These are phyloP conservation scores for Forbesichthys papilliferus DNA, from an alignment of 2,113 vertebrate species.

Conservation along the genomic window DNA sequence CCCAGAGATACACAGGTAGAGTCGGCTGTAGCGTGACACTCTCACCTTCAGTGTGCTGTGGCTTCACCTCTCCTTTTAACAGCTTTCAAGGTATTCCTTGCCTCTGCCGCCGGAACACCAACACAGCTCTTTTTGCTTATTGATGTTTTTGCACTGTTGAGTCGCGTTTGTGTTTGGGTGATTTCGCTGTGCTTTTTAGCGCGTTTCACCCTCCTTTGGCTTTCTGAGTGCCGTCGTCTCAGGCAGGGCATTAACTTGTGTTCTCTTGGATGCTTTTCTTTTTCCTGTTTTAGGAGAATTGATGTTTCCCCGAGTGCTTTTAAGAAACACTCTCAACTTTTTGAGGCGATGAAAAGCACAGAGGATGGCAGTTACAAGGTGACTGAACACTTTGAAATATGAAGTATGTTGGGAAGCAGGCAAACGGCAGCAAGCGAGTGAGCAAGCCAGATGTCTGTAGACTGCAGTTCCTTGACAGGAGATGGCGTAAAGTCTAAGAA, in stretches of 20 bases:
- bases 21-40: slow-evolving; percentile 52
- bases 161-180: slow-evolving; percentile 41
- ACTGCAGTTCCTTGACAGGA: slow-evolving; percentile 92
- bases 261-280: too few species aligned
- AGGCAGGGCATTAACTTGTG: slow-evolving; percentile 6
- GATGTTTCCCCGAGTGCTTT: slow-evolving; percentile 99
- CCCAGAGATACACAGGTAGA: slow-evolving; percentile 98
- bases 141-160: slow-evolving; percentile 45
- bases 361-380: slow-evolving; percentile 96
- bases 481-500: slow-evolving; percentile 89
- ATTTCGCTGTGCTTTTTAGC: slow-evolving; percentile 30
- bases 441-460: slow-evolving; percentile 77
- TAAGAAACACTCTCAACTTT: slow-evolving; percentile 96
- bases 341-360: slow-evolving; percentile 93
- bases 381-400: slow-evolving; percentile 88
- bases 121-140: slow-evolving; percentile 49
- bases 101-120: slow-evolving; percentile 55
- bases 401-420: slow-evolving; percentile 72
- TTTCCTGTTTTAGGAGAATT: slow-evolving; percentile 84
- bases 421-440: slow-evolving; percentile 45
- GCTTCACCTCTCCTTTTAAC: slow-evolving; percentile 68
- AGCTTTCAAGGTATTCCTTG: slow-evolving; percentile 65
- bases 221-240: too few species aligned
- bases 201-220: not conserved
- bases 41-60: slow-evolving; percentile 68